These are phyloP conservation scores for Toxotes lorentzi DNA, from an alignment of 2,797 vertebrate species.

Conservation along the genomic window DNA sequence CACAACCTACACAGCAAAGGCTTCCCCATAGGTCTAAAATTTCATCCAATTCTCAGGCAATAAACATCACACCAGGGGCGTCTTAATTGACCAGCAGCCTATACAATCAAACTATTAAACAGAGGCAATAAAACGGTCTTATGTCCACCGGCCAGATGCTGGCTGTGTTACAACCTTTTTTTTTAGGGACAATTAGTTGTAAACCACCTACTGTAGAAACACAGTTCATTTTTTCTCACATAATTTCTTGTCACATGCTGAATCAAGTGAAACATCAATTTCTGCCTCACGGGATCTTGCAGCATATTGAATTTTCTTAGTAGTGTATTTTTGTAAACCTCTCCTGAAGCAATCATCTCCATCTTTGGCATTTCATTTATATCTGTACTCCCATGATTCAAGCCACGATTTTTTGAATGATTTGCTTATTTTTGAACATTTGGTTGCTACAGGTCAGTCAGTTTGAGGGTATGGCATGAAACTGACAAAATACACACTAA, in stretches of 20 bases:
- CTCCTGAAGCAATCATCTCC: not conserved
- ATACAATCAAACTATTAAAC: conserved; percentile 37
- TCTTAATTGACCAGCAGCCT: conserved; percentile 41
- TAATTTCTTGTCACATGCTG: not conserved
- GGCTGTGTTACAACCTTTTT: conserved; percentile 40
- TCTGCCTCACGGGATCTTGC: not conserved
- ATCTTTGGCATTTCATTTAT: not conserved
- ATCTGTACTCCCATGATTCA: not conserved
- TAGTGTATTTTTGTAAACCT: not conserved
- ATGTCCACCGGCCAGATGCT: conserved; percentile 55
- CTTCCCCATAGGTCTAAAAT: conserved; percentile 16
- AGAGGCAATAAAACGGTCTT: conserved; percentile 47
- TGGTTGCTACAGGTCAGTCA: not conserved
- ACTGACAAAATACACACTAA: not conserved
- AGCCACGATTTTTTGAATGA: not conserved
- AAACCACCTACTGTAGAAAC: conserved; percentile 8
- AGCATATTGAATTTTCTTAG: not conserved
- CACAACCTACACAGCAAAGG: not conserved
- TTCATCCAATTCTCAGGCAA: conserved; percentile 17
- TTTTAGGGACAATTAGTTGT: conserved; percentile 26
- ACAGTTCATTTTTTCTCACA: not conserved
- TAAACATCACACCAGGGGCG: conserved; percentile 37
- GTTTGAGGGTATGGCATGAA: rapidly evolving
- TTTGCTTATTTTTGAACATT: not conserved
- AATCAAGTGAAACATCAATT: conserved; percentile 17